Conservation (phyloP, 2,797 vertebrate genomes). For the Threskiornis aethiopicus region DNA sequence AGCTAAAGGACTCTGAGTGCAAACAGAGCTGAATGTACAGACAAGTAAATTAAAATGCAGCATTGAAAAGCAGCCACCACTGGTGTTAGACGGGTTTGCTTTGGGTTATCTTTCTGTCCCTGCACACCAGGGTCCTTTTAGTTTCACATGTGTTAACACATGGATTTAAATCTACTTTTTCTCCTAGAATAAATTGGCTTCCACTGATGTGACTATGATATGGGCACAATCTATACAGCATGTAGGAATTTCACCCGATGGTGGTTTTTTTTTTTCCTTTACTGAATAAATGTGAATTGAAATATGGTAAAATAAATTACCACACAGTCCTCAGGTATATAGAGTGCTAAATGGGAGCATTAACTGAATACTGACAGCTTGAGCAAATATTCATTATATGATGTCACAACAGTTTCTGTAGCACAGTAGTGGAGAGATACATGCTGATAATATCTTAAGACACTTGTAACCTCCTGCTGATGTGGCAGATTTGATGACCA, state of each 20-base stretch:
- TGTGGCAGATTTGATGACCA: not conserved
- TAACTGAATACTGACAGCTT: not conserved
- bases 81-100: not conserved
- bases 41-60: not conserved
- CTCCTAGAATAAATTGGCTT: not conserved
- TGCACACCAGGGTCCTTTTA: not conserved
- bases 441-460: not conserved
- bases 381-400: not conserved
- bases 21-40: not conserved
- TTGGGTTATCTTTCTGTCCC: not conserved
- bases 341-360: not conserved
- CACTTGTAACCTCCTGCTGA: not conserved
- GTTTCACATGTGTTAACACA: accelerated
- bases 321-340: not conserved
- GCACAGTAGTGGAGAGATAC: not conserved
- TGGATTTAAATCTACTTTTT: not conserved
- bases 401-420: not conserved
- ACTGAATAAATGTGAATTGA: not conserved
- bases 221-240: not conserved
- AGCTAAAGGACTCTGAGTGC: not conserved
- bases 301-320: not conserved
- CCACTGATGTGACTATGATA: not conserved
- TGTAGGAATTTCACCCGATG: not conserved
- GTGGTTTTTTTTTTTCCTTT: not conserved
- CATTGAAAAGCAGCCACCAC: not conserved